A percentile compares a stretch with the other conserved stretches of the same genome.
Evolutionary conservation across 1,140 invertebrate species (phyloP).

Genomic region (Halyomorpha halys): DNA sequence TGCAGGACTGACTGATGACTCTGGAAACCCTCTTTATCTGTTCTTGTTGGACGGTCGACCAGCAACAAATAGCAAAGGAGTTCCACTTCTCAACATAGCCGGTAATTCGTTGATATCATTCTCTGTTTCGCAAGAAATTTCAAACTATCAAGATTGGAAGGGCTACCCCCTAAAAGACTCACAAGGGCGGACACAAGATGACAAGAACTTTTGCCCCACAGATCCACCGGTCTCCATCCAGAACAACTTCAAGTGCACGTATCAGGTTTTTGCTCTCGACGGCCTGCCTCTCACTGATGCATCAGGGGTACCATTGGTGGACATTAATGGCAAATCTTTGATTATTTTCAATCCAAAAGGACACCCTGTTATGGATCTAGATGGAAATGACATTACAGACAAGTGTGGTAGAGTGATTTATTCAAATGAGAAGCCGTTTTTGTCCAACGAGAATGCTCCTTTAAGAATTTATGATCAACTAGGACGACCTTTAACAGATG

Average conservation of each 20-base stretch:
- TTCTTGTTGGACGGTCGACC: background rate
- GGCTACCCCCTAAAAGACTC: background rate
- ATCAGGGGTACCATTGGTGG: background rate
- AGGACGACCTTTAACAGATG: background rate
- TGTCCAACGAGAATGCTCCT: background rate
- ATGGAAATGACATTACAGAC: conserved; percentile 1
- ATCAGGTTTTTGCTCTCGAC: background rate
- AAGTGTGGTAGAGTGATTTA: background rate
- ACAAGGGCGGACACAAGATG: background rate
- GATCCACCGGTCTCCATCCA: background rate
- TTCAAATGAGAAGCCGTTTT: background rate
- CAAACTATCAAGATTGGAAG: background rate
- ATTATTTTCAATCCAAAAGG: conserved; percentile 11
- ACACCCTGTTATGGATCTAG: background rate
- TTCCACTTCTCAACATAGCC: background rate
- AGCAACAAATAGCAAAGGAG: background rate
- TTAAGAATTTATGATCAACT: conserved; percentile 3
- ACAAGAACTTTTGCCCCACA: background rate
- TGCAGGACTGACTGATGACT: background rate
- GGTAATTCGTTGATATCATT: background rate
- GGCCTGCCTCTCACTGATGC: conserved; percentile 3
- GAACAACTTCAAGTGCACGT: background rate
- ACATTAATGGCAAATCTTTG: background rate
- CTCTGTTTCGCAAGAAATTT: background rate
- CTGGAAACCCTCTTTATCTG: background rate